Evolutionary conservation across 2,113 vertebrate genomes (phyloP).

Genomic region (Vombatus ursinus): DNA sequence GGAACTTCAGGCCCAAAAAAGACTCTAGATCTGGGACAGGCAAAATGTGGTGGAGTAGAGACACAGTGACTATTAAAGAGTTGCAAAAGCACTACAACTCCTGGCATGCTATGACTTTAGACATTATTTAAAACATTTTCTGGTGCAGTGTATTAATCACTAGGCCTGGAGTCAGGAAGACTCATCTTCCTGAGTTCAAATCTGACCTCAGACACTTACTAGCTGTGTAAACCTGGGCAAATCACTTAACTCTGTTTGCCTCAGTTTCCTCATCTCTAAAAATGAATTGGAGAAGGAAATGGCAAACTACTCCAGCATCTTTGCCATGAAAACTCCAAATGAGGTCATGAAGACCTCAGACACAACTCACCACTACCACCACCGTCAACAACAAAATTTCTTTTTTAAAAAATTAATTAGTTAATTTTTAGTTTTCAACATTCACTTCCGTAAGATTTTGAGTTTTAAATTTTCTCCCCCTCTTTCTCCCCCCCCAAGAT

Average conservation of each 20-base stretch:
- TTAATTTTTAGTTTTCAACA: too few species aligned
- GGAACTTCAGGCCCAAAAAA: not conserved
- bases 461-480: too few species aligned
- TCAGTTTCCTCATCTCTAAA: not conserved
- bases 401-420: too few species aligned
- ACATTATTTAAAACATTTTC: slow-evolving; percentile 9
- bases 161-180: not conserved
- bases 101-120: not conserved
- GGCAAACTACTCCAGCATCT: not conserved
- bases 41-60: slow-evolving; percentile 1
- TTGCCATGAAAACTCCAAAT: not conserved
- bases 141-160: not conserved
- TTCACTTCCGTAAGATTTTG: too few species aligned
- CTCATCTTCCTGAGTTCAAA: not conserved
- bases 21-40: not conserved
- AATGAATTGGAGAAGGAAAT: not conserved
- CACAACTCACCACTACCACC: too few species aligned
- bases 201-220: not conserved
- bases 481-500: too few species aligned
- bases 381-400: too few species aligned
- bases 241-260: not conserved
- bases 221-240: not conserved
- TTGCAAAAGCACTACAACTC: not conserved
- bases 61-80: slow-evolving; percentile 29
- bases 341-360: too few species aligned